Evolutionary conservation across 2,113 vertebrate genomes (phyloP).

Genomic region (Maccullochella peelii): DNA sequence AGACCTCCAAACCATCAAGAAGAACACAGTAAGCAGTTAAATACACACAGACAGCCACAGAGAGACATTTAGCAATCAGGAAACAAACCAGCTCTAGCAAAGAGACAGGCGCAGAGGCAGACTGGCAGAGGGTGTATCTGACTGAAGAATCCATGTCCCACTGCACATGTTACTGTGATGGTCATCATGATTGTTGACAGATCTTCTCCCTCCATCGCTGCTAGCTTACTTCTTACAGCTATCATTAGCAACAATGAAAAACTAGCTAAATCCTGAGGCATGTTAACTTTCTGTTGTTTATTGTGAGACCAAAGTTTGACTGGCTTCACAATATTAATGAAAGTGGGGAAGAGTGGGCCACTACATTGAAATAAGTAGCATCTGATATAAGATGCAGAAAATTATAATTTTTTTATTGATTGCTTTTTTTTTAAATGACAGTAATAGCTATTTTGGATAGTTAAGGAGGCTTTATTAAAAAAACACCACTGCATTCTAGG

Average conservation of each 20-base stretch:
- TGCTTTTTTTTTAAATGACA: background rate
- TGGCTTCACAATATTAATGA: no score
- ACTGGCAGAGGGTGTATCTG: background rate
- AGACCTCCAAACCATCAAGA: background rate
- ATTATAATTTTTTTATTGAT: background rate
- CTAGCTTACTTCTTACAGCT: no score
- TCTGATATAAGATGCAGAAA: background rate
- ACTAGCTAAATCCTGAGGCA: background rate
- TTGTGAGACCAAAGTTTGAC: no score
- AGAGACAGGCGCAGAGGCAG: no score
- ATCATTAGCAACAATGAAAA: background rate
- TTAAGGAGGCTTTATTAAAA: background rate
- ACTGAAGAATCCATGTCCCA: background rate
- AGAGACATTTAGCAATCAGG: background rate
- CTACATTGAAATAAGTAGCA: background rate
- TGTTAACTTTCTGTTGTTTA: background rate
- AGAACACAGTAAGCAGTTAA: background rate
- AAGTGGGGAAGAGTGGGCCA: background rate
- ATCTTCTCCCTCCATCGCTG: background rate
- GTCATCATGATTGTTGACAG: background rate
- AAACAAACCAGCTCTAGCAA: background rate
- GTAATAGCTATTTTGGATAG: background rate
- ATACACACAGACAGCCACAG: background rate
- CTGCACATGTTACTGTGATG: background rate
- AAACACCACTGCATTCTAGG: background rate